Conservation (phyloP, 2,113 vertebrate genomes). For the Tachysurus vachellii region DNA sequence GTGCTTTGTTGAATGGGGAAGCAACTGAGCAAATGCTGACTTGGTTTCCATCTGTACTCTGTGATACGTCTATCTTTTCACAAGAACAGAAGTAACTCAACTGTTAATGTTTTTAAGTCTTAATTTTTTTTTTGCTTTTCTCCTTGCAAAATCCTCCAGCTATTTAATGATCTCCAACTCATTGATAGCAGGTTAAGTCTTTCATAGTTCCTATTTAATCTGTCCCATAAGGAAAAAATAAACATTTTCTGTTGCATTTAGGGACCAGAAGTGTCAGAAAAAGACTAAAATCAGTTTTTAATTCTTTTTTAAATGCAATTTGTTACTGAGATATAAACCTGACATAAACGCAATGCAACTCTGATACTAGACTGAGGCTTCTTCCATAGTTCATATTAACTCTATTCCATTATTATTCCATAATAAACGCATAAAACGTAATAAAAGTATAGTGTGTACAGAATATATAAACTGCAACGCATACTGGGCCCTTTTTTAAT, state of each 20-base stretch:
- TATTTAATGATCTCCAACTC: not conserved
- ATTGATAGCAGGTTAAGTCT: not conserved
- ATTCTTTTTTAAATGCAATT: not conserved
- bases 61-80: too few relatives aligned
- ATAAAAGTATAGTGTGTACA: not conserved
- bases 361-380: too few relatives aligned
- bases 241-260: not conserved
- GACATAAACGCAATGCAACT: not conserved
- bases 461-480: not conserved
- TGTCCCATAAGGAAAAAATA: not conserved
- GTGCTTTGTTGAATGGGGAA: not conserved
- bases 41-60: too few relatives aligned
- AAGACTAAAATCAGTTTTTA: not conserved
- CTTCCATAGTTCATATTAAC: too few relatives aligned
- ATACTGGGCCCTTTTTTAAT: not conserved
- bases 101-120: not conserved
- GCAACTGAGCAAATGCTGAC: not conserved
- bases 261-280: not conserved
- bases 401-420: not conserved
- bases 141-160: not conserved
- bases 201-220: not conserved
- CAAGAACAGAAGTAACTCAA: too few relatives aligned
- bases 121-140: not conserved
- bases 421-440: not conserved
- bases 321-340: not conserved